These are phyloP conservation scores for Patella ulyssiponensis DNA, from an alignment of 2,888 invertebrate genomes.

Conservation along the genomic window DNA sequence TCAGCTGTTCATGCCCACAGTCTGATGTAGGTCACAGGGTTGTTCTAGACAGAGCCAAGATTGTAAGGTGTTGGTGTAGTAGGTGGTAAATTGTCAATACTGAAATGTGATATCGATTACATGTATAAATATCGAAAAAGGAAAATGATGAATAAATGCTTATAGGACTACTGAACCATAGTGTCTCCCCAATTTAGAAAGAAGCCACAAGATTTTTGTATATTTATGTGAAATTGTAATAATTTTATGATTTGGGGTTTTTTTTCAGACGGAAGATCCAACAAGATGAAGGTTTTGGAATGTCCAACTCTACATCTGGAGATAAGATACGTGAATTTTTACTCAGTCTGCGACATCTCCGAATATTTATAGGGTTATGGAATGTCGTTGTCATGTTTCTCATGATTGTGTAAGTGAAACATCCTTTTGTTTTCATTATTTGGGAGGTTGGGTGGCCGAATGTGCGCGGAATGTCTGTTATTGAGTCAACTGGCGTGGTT, in stretches of 20 bases:
- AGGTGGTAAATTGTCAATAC: no score
- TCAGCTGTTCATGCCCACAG: no score
- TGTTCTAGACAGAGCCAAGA: no score
- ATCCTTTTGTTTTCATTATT: no score
- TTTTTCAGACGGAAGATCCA: not conserved
- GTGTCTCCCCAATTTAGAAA: not conserved
- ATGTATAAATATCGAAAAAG: no score
- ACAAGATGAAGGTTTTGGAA: not conserved
- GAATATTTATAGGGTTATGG: slow-evolving; percentile 73
- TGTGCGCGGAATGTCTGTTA: no score
- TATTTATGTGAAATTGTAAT: not conserved
- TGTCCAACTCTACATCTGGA: slow-evolving; percentile 50
- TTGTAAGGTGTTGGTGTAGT: no score
- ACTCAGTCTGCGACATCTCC: slow-evolving; percentile 70
- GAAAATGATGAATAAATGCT: no score
- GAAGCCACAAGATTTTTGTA: not conserved
- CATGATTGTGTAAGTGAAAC: slow-evolving; percentile 72
- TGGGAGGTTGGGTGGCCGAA: no score
- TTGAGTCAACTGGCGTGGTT: no score
- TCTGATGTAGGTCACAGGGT: no score
- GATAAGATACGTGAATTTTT: slow-evolving; percentile 73
- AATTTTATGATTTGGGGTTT: not conserved
- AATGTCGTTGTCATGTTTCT: slow-evolving; percentile 73
- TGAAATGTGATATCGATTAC: no score
- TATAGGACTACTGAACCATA: slow-evolving; percentile 37